phyloP scores from a whole-genome alignment of 2,888 invertebrate species.

The Pachycephus smyrnensis region DNA sequence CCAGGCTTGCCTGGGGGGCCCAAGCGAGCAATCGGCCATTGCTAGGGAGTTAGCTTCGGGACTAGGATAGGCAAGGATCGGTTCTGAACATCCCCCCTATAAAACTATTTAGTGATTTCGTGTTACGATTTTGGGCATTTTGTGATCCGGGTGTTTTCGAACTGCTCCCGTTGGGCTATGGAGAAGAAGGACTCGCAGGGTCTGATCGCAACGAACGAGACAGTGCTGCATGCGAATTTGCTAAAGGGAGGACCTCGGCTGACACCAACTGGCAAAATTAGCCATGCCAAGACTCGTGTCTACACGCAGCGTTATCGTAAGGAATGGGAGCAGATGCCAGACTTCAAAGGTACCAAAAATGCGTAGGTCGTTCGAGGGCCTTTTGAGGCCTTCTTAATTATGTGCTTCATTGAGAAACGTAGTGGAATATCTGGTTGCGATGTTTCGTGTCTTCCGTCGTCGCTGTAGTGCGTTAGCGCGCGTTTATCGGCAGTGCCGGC shows the following conservation, averaged over 20 bases:
- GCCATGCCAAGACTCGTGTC: constrained; percentile 64
- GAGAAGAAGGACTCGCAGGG: constrained; percentile 40
- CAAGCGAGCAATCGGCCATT: constrained; percentile 31
- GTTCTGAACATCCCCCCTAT: constrained; percentile 34
- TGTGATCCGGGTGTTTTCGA: constrained; percentile 42
- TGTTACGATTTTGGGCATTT: constrained; percentile 55
- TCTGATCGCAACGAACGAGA: constrained; percentile 32
- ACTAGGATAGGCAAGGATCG: constrained; percentile 51
- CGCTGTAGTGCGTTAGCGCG: not conserved
- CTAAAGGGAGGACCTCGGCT: constrained; percentile 37
- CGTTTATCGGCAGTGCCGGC: not conserved
- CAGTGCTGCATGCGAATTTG: constrained; percentile 28
- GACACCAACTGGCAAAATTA: constrained; percentile 65
- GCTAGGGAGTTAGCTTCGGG: constrained; percentile 62
- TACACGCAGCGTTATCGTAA: constrained; percentile 72
- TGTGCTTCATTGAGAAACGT: not conserved
- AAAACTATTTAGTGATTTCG: constrained; percentile 63
- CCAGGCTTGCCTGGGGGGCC: constrained; percentile 19
- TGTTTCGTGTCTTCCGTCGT: not conserved
- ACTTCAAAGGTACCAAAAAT: constrained; percentile 69
- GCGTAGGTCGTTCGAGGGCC: not conserved
- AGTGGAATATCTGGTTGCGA: not conserved
- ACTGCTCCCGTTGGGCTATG: constrained; percentile 35
- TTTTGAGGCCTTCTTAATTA: not conserved
- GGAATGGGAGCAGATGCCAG: constrained; percentile 73